phyloP scores from a whole-genome alignment of 2,888 invertebrate genomes.

The Choristoneura rosaceana region DNA sequence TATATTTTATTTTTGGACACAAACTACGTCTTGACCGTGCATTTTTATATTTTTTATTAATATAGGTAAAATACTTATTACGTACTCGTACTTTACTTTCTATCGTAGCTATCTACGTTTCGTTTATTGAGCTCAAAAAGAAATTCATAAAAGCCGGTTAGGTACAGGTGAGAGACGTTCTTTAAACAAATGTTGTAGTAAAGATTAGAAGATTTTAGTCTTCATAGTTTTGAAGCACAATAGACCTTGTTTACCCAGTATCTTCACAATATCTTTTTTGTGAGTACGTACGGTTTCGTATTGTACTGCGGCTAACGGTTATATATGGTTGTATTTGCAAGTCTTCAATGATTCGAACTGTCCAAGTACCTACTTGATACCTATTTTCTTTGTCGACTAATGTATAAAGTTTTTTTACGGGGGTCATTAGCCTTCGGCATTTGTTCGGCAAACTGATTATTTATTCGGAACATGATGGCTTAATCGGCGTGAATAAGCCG shows the following conservation, averaged over 20 bases:
- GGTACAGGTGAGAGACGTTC: not conserved
- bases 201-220: not conserved
- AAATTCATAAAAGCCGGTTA: not conserved
- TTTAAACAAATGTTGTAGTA: not conserved
- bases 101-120: too few species aligned
- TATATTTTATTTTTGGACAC: not conserved
- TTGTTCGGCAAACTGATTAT: conserved; percentile 65
- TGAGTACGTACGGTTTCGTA: not conserved
- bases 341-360: conserved; percentile 61
- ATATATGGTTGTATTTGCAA: conserved; percentile 45
- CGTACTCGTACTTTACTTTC: too few species aligned
- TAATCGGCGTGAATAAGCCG: conserved; percentile 48
- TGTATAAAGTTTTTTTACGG: conserved; percentile 61
- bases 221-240: not conserved
- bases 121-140: not conserved
- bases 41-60: too few species aligned
- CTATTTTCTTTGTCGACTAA: conserved; percentile 67
- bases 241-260: not conserved
- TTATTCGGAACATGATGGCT: conserved; percentile 64
- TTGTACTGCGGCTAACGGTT: conserved; percentile 57
- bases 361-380: conserved; percentile 63
- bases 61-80: too few species aligned
- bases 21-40: not conserved
- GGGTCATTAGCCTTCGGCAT: conserved; percentile 71
- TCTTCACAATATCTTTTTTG: conserved; percentile 20